phyloP scores from a whole-genome alignment of 1,140 invertebrate species.

The Leguminivora glycinivorella region DNA sequence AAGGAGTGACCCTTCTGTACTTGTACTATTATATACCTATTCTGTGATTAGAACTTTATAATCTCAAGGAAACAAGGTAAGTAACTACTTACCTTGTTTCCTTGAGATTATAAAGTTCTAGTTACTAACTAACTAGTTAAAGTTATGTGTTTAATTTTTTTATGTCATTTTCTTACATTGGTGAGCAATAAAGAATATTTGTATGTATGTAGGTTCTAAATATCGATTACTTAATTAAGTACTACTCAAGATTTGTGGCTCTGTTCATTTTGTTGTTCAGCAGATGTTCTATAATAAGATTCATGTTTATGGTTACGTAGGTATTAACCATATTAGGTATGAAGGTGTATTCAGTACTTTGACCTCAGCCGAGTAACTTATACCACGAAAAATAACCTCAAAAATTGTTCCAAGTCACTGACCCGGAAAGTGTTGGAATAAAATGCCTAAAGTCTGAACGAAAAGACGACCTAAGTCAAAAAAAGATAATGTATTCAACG shows the following conservation, averaged over 20 bases:
- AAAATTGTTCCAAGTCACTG: constrained; percentile 35
- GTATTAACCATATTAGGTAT: constrained; percentile 30
- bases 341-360: constrained; percentile 42
- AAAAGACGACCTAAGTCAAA: background rate
- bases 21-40: too few species aligned
- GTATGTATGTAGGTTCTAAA: too few species aligned
- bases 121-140: too few species aligned
- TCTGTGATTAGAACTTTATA: too few species aligned
- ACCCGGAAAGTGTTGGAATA: constrained; percentile 31
- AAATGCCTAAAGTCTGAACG: constrained; percentile 29
- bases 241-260: background rate
- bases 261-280: background rate
- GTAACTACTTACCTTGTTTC: too few species aligned
- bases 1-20: too few species aligned
- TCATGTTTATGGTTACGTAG: background rate
- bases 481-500: constrained; percentile 13
- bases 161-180: too few species aligned
- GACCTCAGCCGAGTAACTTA: constrained; percentile 48
- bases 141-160: too few species aligned
- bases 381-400: constrained; percentile 36
- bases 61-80: too few species aligned
- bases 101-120: too few species aligned
- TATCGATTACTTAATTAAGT: background rate
- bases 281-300: background rate
- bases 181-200: too few species aligned